A percentile compares a stretch with the other conserved stretches of the same genome.
phyloP scores from a whole-genome alignment of 1,140 invertebrate species.

The Camponotus pennsylvanicus region DNA sequence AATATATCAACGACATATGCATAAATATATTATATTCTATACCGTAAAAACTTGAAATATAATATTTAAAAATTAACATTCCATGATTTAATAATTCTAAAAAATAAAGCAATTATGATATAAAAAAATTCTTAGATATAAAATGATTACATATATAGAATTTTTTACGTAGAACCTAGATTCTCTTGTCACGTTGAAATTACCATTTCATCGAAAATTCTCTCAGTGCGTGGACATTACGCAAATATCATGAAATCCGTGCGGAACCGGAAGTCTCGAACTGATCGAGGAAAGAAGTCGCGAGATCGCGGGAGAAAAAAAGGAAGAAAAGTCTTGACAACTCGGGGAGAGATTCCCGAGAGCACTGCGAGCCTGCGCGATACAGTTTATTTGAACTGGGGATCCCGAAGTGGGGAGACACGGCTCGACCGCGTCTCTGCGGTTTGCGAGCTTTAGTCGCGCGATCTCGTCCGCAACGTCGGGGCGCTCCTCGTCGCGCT shows the following conservation, averaged over 20 bases:
- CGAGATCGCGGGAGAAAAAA: constrained; percentile 38
- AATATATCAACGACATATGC: not conserved
- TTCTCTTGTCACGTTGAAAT: not conserved
- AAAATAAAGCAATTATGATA: not conserved
- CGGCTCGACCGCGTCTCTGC: constrained; percentile 74
- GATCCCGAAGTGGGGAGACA: constrained; percentile 77
- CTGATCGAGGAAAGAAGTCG: not conserved
- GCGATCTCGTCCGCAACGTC: constrained; percentile 83
- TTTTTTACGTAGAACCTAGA: not conserved
- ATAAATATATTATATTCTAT: not conserved
- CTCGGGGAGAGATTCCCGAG: constrained; percentile 43
- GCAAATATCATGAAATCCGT: constrained; percentile 49
- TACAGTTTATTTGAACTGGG: constrained; percentile 79
- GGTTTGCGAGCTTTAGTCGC: constrained; percentile 82
- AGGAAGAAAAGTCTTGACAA: constrained; percentile 48
- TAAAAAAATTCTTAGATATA: not conserved
- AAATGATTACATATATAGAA: not conserved
- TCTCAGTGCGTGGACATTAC: not conserved
- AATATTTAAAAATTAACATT: not conserved
- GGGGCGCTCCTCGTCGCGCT: constrained; percentile 76
- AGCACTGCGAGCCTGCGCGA: constrained; percentile 74
- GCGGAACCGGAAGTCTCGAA: constrained; percentile 64
- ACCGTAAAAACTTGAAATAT: not conserved
- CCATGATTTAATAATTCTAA: too few species aligned
- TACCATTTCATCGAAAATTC: too few species aligned